Conservation (phyloP, 1,140 invertebrate genomes). For the Lethocerus indicus region DNA sequence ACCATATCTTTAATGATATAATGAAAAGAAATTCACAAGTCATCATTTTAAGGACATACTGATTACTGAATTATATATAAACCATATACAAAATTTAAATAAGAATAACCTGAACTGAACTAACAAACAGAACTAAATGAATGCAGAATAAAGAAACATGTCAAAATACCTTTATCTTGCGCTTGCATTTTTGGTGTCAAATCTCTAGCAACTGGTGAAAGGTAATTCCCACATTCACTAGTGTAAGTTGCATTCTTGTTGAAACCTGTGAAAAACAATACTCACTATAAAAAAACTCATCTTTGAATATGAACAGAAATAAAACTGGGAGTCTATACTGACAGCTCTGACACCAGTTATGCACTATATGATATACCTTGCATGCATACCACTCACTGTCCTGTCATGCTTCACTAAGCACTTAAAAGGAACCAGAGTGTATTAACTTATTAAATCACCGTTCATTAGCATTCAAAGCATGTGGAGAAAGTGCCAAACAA, state of each 20-base stretch:
- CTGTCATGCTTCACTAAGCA: too few relatives aligned
- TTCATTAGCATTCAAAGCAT: too few relatives aligned
- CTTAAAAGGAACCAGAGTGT: too few relatives aligned
- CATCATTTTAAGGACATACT: neutral
- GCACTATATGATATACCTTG: too few relatives aligned
- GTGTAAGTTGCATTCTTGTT: constrained; percentile 3
- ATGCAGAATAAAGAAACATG: neutral
- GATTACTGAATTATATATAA: neutral
- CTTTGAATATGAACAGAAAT: neutral
- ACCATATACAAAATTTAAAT: neutral
- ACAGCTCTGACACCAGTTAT: neutral
- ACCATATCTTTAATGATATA: too few relatives aligned
- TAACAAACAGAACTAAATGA: neutral
- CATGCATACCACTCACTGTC: too few relatives aligned
- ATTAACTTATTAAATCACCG: too few relatives aligned
- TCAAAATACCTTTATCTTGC: constrained; percentile 1
- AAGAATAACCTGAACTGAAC: neutral
- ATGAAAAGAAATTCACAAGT: neutral
- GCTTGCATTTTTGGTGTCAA: constrained; percentile 3
- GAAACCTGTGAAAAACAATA: neutral
- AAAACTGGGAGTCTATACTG: neutral
- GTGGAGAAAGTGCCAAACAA: too few relatives aligned
- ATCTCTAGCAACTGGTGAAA: neutral
- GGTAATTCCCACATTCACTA: constrained; percentile 9
- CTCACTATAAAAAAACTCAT: neutral